Base-by-base conservation (phyloP, 2,113 vertebrate genomes). In the Clarias gariepinus region DNA sequence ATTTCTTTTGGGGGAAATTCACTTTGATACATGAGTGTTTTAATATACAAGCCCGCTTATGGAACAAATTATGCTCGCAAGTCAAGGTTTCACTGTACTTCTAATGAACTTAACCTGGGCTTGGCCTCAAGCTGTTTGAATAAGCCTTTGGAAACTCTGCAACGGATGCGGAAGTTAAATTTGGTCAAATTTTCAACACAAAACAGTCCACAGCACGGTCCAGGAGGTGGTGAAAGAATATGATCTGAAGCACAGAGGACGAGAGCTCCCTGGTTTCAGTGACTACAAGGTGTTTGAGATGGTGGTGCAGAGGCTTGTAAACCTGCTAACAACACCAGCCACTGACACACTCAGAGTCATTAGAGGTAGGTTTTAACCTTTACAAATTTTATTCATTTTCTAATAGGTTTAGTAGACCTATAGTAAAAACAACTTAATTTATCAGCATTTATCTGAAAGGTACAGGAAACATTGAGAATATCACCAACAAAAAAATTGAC, bases 251-350 rank as follows among this genome's bases (percentile, higher is more conserved):
- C 77, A 86, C 83, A 89, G 90, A 88, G 88, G 89, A 28, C 33
- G 87, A 58, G 89, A 91, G 78, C 83, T 91, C 21, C 85, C 76
- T 1, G 88, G 89, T 15, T 91, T 91, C 83, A 89, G 84, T 69
- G 64, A 88, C 71, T 91, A 89, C 83, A 53, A 57, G 15, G 63
- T 89, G 53, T 91, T 91, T 91, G 88, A 91, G 83, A 87, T 73
- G 81, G 68, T 89, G 68, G 69, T 91, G 55, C 87, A 90, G 79
- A 87, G 10, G 6, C 85, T 88, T 55, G 80, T 91, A 28, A 57
- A 53, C 33, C 15, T 78, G 12, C 85, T 90, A 9, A 85, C 58
- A 53, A n/a, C 25, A 8, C 89, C 88, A 82, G 88, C 90, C 0
- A 63, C 81, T 52, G 69, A 88, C 1, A 88, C 84, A 36, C 68